Evolutionary conservation across 1,140 invertebrate genomes (phyloP).

Genomic region (Nasonia longicornis): DNA sequence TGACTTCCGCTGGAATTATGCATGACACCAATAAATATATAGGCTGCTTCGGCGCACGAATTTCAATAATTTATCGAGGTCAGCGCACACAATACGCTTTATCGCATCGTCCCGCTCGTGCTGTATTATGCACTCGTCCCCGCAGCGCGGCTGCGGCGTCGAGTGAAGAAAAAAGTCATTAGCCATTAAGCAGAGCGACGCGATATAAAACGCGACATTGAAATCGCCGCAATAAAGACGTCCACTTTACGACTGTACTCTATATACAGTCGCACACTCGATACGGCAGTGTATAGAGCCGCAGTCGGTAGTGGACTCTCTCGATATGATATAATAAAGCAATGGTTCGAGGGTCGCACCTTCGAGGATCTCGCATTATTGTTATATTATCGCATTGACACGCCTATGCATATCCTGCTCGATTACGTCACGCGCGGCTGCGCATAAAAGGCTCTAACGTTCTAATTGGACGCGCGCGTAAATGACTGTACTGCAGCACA

Average conservation of each 20-base stretch:
- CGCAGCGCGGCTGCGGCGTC: too few species aligned
- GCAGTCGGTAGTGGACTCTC: background rate
- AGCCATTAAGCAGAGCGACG: background rate
- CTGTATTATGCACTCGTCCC: background rate
- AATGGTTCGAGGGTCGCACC: constrained; percentile 15
- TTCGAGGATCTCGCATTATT: background rate
- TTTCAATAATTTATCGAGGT: constrained; percentile 30
- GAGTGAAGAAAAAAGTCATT: background rate
- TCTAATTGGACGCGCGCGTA: constrained; percentile 7
- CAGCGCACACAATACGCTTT: background rate
- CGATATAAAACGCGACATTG: background rate
- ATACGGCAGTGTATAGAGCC: too few species aligned
- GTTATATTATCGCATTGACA: constrained; percentile 27
- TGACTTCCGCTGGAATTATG: constrained; percentile 11
- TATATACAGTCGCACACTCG: background rate
- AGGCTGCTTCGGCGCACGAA: background rate
- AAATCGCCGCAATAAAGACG: background rate
- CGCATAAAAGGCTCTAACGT: background rate
- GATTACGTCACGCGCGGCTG: constrained; percentile 10
- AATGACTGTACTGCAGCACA: background rate
- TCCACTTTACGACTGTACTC: background rate
- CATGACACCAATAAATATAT: constrained; percentile 12
- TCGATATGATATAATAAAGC: background rate
- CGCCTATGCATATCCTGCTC: constrained; percentile 34
- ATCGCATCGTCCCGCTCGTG: too few species aligned